Percentiles rank a stretch among this genome's conserved stretches.
These are phyloP conservation scores for Mormyrus iriodes DNA, from an alignment of 2,113 vertebrate genomes.

Conservation along the genomic window DNA sequence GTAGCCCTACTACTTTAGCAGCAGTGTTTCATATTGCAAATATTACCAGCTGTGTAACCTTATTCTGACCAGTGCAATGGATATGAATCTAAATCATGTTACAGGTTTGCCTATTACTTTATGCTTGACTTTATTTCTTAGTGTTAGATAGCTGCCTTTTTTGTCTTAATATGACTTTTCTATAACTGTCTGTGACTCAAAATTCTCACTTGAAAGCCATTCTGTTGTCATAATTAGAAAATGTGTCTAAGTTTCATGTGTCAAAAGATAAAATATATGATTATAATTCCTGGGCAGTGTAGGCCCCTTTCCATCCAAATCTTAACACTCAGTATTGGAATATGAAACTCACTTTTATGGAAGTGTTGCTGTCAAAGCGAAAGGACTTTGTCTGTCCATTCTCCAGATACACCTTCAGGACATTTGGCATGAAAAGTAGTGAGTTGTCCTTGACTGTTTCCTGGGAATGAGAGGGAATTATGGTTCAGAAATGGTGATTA, in stretches of 20 bases:
- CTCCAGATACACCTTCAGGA: slow-evolving; percentile 96
- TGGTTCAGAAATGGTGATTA: background rate
- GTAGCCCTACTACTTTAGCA: background rate
- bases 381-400: slow-evolving; percentile 98
- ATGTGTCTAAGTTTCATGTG: background rate
- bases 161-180: background rate
- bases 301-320: background rate
- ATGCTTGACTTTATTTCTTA: background rate
- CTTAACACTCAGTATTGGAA: slow-evolving; percentile 2
- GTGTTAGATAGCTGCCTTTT: background rate
- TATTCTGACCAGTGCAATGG: background rate
- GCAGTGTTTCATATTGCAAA: background rate
- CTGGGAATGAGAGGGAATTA: slow-evolving; percentile 48
- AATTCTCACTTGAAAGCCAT: background rate
- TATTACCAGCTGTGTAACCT: background rate
- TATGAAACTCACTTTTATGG: slow-evolving; percentile 77
- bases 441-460: slow-evolving; percentile 93
- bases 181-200: background rate
- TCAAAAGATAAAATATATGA: background rate
- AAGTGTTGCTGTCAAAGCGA: slow-evolving; percentile 90
- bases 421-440: slow-evolving; percentile 98
- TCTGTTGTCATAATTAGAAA: background rate
- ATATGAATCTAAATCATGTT: background rate
- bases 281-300: background rate
- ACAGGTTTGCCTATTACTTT: background rate